phyloP scores from a whole-genome alignment of 2,888 invertebrate species.

The Loripinus fragilis region DNA sequence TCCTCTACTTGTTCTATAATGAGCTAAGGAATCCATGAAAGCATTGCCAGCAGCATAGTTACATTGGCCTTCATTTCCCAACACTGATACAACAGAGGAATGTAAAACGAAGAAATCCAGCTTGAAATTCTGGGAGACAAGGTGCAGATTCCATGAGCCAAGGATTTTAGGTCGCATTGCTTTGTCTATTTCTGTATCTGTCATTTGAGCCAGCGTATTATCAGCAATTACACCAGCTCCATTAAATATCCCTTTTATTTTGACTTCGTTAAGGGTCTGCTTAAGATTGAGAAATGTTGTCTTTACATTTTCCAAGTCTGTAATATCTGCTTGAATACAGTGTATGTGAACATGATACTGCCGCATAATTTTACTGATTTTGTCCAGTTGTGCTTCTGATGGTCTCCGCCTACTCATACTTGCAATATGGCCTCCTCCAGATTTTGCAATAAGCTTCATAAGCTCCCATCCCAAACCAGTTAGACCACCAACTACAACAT shows the following conservation, averaged over 20 bases:
- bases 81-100: constrained; percentile 69
- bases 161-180: constrained; percentile 67
- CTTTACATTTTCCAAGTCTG: neutral
- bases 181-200: constrained; percentile 48
- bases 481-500: constrained; percentile 66
- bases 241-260: constrained; percentile 69
- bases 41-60: constrained; percentile 73
- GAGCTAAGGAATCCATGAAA: constrained; percentile 70
- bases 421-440: constrained; percentile 59
- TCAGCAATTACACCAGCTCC: constrained; percentile 68
- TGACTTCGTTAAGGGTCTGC: constrained; percentile 19
- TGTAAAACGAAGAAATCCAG: constrained; percentile 72
- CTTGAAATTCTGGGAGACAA: constrained; percentile 48
- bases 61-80: constrained; percentile 71
- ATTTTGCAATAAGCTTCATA: constrained; percentile 49
- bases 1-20: constrained; percentile 57
- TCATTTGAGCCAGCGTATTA: constrained; percentile 50
- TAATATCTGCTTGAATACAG: neutral
- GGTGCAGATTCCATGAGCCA: constrained; percentile 72
- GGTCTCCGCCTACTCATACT: constrained; percentile 53
- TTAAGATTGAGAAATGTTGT: neutral
- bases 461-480: constrained; percentile 71
- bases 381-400: constrained; percentile 28
- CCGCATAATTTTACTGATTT: constrained; percentile 40
- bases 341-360: neutral